Evolutionary conservation across 2,797 vertebrate genomes (phyloP).

Genomic region (Fringilla coelebs): DNA sequence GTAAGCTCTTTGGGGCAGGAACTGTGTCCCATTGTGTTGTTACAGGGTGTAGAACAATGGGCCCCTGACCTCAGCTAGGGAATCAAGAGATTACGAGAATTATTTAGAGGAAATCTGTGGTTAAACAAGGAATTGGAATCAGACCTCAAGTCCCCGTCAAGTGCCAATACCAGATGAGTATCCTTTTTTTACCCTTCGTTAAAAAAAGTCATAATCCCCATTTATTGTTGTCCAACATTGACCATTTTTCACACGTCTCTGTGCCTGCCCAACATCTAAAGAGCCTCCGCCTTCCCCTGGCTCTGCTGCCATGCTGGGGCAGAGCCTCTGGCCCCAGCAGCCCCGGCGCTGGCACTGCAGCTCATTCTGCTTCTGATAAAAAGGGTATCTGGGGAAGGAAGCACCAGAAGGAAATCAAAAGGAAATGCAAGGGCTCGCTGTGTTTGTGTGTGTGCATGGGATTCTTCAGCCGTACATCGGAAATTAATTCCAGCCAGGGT

Average conservation of each 20-base stretch:
- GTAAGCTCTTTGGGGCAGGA: conserved; percentile 66
- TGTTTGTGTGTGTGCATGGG: conserved; percentile 50
- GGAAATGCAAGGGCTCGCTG: conserved; percentile 46
- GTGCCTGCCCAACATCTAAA: conserved; percentile 17
- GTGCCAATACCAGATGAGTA: conserved; percentile 65
- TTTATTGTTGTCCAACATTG: conserved; percentile 49
- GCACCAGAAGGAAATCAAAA: conserved; percentile 56
- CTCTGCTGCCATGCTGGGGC: neutral
- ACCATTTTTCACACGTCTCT: conserved; percentile 55
- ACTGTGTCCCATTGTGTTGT: conserved; percentile 69
- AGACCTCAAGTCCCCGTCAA: conserved; percentile 60
- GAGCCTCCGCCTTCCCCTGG: neutral
- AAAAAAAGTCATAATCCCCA: neutral
- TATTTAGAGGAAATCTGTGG: conserved; percentile 69
- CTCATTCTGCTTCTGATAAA: conserved; percentile 55
- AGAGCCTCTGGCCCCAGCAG: neutral
- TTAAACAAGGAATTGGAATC: conserved; percentile 69
- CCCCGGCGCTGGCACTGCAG: neutral
- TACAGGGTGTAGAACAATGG: conserved; percentile 69
- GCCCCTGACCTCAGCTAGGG: conserved; percentile 63
- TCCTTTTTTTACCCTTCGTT: conserved; percentile 54
- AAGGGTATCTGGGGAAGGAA: conserved; percentile 50
- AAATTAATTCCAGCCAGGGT: conserved; percentile 64
- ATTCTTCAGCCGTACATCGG: conserved; percentile 65
- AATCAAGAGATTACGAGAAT: conserved; percentile 68